Evolutionary conservation across 1,140 invertebrate species (phyloP).

Genomic region (Ostrea edulis): DNA sequence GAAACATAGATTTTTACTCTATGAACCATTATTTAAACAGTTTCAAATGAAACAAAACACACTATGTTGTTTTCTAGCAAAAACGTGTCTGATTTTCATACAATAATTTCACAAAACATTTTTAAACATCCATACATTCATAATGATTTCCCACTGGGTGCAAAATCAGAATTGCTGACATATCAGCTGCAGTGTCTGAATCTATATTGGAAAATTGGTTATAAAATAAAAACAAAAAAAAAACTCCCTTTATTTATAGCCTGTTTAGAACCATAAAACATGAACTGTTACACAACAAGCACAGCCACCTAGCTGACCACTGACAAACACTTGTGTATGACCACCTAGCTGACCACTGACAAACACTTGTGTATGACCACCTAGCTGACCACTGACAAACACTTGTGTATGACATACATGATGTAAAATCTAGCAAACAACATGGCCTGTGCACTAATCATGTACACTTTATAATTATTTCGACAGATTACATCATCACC

Average conservation of each 20-base stretch:
- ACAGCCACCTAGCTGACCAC: background rate
- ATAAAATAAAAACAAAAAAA: background rate
- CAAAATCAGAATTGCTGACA: background rate
- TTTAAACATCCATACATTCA: background rate
- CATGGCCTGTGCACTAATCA: background rate
- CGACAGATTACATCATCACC: background rate
- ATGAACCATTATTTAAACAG: background rate
- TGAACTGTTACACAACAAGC: background rate
- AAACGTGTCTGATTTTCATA: background rate
- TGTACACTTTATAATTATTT: background rate
- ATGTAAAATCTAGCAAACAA: background rate
- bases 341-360: background rate
- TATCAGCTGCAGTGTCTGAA: background rate
- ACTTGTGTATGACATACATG: background rate
- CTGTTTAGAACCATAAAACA: background rate
- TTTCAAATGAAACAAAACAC: background rate
- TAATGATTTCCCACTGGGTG: background rate
- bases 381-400: background rate
- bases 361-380: background rate
- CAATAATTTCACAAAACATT: background rate
- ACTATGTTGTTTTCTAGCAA: background rate
- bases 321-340: background rate
- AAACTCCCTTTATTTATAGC: background rate
- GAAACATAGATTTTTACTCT: no score
- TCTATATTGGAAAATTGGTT: background rate